These are phyloP conservation scores for Scaptomyza parva DNA, from an alignment of 2,888 invertebrate species.

Conservation along the genomic window DNA sequence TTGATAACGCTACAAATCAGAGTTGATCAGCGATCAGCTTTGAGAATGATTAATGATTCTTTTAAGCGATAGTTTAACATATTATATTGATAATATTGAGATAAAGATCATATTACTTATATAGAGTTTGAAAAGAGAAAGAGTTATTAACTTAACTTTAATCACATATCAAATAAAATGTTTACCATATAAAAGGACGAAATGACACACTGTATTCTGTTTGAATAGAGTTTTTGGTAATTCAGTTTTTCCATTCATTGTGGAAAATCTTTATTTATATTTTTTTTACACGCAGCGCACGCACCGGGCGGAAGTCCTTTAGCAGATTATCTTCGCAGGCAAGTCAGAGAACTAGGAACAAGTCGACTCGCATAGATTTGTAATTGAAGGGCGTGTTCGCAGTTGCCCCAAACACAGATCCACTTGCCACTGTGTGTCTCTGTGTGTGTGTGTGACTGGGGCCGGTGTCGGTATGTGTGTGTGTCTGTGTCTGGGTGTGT, in stretches of 20 bases:
- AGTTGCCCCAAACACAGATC: slow-evolving; percentile 35
- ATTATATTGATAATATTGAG: no score
- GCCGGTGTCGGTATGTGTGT: slow-evolving; percentile 38
- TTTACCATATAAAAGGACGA: neutral
- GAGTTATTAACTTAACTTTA: no score
- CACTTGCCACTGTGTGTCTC: slow-evolving; percentile 51
- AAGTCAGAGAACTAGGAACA: slow-evolving; percentile 24
- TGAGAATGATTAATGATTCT: no score
- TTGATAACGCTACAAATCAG: no score
- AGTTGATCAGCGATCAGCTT: no score
- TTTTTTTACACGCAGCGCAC: slow-evolving; percentile 73
- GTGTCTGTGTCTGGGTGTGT: slow-evolving; percentile 39
- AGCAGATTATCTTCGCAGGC: slow-evolving; percentile 81
- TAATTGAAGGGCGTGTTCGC: slow-evolving; percentile 83
- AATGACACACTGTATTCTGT: neutral
- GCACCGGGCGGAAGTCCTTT: slow-evolving; percentile 83
- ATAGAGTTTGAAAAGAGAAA: no score
- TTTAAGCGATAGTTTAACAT: no score
- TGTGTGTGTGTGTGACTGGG: neutral
- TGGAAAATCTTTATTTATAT: slow-evolving; percentile 26
- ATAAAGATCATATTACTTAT: no score
- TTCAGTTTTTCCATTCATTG: slow-evolving; percentile 23
- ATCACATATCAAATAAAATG: neutral
- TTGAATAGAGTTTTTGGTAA: slow-evolving; percentile 8
- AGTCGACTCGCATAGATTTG: slow-evolving; percentile 78